These are phyloP conservation scores for Ornithoptera priamus DNA, from an alignment of 2,888 invertebrate genomes.

Conservation along the genomic window DNA sequence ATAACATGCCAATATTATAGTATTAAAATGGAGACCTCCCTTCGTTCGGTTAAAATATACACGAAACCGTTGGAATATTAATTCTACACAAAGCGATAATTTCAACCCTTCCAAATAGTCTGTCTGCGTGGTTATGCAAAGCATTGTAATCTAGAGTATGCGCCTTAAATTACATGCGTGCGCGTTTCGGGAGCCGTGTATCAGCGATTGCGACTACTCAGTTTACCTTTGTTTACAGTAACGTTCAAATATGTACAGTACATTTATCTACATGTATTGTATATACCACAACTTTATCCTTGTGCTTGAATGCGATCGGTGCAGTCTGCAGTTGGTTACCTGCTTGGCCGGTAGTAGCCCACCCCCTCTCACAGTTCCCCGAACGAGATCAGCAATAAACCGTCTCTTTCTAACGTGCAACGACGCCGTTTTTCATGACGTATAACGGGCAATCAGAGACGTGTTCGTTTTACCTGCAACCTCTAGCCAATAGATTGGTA, in stretches of 20 bases:
- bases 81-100: conserved; percentile 4
- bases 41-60: neutral
- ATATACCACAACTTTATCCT: conserved; percentile 17
- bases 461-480: conserved; percentile 42
- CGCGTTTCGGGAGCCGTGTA: neutral
- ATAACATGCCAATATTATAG: neutral
- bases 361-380: conserved; percentile 30
- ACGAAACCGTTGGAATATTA: conserved; percentile 14
- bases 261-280: conserved; percentile 12
- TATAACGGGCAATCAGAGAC: conserved; percentile 35
- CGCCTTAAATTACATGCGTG: conserved; percentile 6
- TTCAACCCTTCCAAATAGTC: conserved; percentile 10
- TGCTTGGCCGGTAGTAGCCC: conserved; percentile 40
- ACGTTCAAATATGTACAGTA: conserved; percentile 8
- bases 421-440: conserved; percentile 27
- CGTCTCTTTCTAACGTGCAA: conserved; percentile 32
- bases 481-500: conserved; percentile 26
- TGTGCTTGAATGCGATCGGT: conserved; percentile 29
- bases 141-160: conserved; percentile 6
- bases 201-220: neutral
- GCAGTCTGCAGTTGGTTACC: conserved; percentile 38
- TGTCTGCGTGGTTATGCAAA: conserved; percentile 1
- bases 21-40: neutral
- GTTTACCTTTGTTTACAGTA: conserved; percentile 16
- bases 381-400: conserved; percentile 17